Conservation (phyloP, 2,888 invertebrate species). For the Parthenolecanium corni region DNA sequence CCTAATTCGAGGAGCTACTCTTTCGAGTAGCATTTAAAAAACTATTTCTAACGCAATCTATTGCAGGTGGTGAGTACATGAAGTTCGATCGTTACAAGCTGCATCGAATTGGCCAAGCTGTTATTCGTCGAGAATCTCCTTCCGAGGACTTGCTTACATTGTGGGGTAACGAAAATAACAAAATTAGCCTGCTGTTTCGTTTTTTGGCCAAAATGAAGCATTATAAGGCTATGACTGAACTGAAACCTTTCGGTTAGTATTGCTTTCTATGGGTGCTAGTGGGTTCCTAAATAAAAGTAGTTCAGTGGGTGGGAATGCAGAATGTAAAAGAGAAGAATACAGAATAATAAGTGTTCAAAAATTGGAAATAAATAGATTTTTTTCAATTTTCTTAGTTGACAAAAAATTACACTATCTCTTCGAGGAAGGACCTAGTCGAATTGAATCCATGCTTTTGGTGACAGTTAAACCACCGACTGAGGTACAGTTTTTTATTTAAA, state of each 20-base stretch:
- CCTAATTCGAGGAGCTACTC: too few species aligned
- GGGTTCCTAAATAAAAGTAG: neutral
- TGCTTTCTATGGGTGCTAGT: neutral
- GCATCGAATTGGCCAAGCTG: slow-evolving; percentile 47
- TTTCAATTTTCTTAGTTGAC: too few species aligned
- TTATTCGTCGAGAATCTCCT: slow-evolving; percentile 51
- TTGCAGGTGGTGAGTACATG: slow-evolving; percentile 42
- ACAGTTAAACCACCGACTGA: too few species aligned
- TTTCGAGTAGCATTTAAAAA: too few species aligned
- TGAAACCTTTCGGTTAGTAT: slow-evolving; percentile 47
- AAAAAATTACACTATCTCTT: too few species aligned
- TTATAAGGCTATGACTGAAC: slow-evolving; percentile 57
- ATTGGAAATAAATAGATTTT: too few species aligned
- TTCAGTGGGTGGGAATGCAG: neutral
- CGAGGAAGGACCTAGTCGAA: too few species aligned
- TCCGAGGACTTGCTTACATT: slow-evolving; percentile 59
- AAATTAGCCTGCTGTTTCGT: slow-evolving; percentile 64
- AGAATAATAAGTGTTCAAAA: too few species aligned
- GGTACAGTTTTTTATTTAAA: too few species aligned
- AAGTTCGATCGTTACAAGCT: slow-evolving; percentile 50
- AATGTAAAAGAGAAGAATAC: too few species aligned
- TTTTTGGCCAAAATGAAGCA: slow-evolving; percentile 63
- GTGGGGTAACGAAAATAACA: slow-evolving; percentile 73
- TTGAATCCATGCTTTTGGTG: too few species aligned
- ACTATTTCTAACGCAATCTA: too few species aligned